Evolutionary conservation across 1,140 invertebrate species (phyloP), one percentile per base, ranked within the genome.

Genomic region (Hesperophylax magnus): DNA sequence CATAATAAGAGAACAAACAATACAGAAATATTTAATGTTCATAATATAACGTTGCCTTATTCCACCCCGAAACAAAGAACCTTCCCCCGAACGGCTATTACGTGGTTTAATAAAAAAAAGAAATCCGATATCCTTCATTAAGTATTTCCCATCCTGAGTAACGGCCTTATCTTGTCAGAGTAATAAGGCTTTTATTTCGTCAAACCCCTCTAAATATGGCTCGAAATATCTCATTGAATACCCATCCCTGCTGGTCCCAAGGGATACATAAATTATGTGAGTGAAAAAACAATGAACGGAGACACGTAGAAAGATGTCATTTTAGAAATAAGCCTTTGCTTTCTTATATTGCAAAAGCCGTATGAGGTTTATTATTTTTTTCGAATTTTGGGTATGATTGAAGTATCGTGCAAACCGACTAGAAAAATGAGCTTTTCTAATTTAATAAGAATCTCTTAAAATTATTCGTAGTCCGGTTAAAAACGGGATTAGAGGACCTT

Each of bases 131-230:
- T 71, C 67, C 67, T 52, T 71, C 67, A 71, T 65, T 65, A 65
- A 31, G 61, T 65, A 65, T 65, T 31, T 65, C 61, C 61, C 39
- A 8, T 52, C 67, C 61, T 69, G 65, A 71, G 67, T 71, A 71
- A 71, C 67, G 18, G 39, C 67, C 67, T 71, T 71, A 71, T 71
- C 39, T 71, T 71, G 34, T 47, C 34, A 47, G 34, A 71, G 67
- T 71, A 71, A 71, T 71, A 71, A 71, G 67, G 67, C 67, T 71
- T 71, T 71, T 71, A 71, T 71, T 71, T 71, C 67, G 67, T 47
- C 67, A 71, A 39, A 20, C 34, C 67, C 67, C 39, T 71, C 39
- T 71, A 71, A 71, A 71, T 71, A 71, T 47, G 67, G 67, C n/a
- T 39, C 39, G 17, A 71, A 71, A 71, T 71, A 71, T 71, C 67